Evolutionary conservation across 2,888 invertebrate genomes (phyloP).

Genomic region (Perithous albicinctus): DNA sequence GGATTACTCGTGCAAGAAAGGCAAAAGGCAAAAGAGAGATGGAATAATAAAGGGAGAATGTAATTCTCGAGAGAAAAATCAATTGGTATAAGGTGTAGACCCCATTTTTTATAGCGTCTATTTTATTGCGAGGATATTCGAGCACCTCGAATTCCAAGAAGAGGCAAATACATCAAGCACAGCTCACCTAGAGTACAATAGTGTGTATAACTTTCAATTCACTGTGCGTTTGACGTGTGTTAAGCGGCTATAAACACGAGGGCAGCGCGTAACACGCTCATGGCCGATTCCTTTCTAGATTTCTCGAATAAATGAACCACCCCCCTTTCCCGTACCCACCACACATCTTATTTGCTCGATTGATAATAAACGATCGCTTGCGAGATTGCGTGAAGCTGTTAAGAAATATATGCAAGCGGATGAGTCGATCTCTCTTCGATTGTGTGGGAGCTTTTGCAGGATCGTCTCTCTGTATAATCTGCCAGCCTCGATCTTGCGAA

Average conservation of each 20-base stretch:
- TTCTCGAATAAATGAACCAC: constrained; percentile 66
- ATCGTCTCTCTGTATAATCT: constrained; percentile 39
- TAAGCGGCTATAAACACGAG: constrained; percentile 62
- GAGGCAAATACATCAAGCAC: constrained; percentile 62
- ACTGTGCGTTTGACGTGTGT: constrained; percentile 54
- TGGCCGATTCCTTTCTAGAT: constrained; percentile 71
- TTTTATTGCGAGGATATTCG: constrained; percentile 67
- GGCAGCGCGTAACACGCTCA: constrained; percentile 71
- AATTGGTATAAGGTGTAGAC: background rate
- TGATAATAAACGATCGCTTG: constrained; percentile 64
- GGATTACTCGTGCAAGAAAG: constrained; percentile 44
- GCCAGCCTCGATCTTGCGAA: constrained; percentile 54
- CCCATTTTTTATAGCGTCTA: background rate
- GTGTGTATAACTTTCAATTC: constrained; percentile 54
- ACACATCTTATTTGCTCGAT: constrained; percentile 40
- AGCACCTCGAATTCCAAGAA: constrained; percentile 65
- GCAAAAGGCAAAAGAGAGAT: constrained; percentile 38
- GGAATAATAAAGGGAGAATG: constrained; percentile 57
- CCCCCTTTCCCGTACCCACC: background rate
- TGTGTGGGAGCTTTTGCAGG: constrained; percentile 46
- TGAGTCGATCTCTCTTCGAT: constrained; percentile 30
- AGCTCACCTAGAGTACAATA: constrained; percentile 42
- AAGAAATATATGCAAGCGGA: constrained; percentile 40
- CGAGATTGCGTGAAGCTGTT: constrained; percentile 53
- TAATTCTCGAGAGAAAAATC: constrained; percentile 47